Conservation (phyloP, 2,113 vertebrate species). For the Oryzias curvinotus region DNA sequence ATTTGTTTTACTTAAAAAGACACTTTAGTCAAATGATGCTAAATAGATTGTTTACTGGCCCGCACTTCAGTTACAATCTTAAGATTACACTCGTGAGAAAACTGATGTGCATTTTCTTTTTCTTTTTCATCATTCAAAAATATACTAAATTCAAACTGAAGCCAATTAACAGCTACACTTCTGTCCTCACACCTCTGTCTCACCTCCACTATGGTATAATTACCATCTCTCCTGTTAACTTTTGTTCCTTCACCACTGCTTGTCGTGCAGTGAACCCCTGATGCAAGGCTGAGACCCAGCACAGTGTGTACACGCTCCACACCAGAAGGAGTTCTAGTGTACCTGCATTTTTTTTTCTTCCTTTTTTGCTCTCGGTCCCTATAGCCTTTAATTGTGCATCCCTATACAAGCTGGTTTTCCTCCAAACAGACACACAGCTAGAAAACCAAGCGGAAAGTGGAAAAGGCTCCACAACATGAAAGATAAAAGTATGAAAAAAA, state of each 20-base stretch:
- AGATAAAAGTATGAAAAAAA: slow-evolving; percentile 11
- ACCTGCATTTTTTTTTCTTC: slow-evolving; percentile 8
- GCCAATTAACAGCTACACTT: neutral
- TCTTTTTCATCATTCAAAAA: neutral
- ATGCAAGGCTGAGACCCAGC: slow-evolving; percentile 32
- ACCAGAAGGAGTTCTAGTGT: slow-evolving; percentile 21
- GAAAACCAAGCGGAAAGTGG: neutral
- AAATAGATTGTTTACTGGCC: slow-evolving; percentile 18
- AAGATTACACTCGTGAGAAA: neutral
- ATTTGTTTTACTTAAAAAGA: slow-evolving; percentile 14
- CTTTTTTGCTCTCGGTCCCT: slow-evolving; percentile 8
- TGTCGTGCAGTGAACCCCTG: slow-evolving; percentile 39
- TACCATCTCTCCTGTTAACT: slow-evolving; percentile 35
- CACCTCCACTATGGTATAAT: slow-evolving; percentile 18
- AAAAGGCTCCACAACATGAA: slow-evolving; percentile 12
- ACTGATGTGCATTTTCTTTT: neutral
- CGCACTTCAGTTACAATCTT: no score
- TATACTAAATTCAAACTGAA: neutral
- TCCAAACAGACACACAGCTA: slow-evolving; percentile 15
- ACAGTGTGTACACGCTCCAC: slow-evolving; percentile 35
- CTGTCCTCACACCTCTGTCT: slow-evolving; percentile 3
- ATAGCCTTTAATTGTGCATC: slow-evolving; percentile 54
- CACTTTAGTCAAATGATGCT: slow-evolving; percentile 30
- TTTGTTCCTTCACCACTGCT: slow-evolving; percentile 23
- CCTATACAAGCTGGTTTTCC: slow-evolving; percentile 27